A percentile compares a stretch with the other conserved stretches of the same genome.
Evolutionary conservation across 2,113 vertebrate species (phyloP).

Genomic region (Archilochus colubris): DNA sequence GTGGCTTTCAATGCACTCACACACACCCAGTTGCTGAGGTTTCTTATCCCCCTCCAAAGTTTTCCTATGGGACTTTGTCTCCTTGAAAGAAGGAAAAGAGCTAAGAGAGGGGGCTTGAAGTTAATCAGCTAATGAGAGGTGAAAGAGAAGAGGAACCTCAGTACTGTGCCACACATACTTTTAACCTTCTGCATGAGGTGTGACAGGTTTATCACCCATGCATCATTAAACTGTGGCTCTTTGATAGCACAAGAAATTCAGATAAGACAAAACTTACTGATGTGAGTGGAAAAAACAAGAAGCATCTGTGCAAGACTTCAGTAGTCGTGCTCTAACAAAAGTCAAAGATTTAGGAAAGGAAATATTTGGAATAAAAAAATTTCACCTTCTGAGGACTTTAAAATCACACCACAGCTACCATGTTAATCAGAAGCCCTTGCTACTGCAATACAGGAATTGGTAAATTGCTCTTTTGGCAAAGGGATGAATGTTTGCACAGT

Average conservation of each 20-base stretch:
- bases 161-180: neutral
- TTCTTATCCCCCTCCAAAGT: neutral
- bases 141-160: neutral
- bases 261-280: neutral
- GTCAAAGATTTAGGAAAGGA: neutral
- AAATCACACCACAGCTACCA: neutral
- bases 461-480: neutral
- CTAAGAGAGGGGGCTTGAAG: neutral
- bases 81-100: neutral
- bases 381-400: neutral
- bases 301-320: neutral
- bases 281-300: neutral
- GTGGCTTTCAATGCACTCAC: neutral
- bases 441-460: neutral
- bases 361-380: neutral
- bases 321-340: accelerated
- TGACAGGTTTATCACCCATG: neutral
- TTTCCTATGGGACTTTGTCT: neutral
- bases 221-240: neutral
- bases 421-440: neutral
- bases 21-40: accelerated
- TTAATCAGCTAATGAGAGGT: neutral
- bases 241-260: neutral
- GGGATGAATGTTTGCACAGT: neutral
- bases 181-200: neutral